Base-by-base conservation (phyloP, 2,797 vertebrate species). In the Hafferia zeledoni region DNA sequence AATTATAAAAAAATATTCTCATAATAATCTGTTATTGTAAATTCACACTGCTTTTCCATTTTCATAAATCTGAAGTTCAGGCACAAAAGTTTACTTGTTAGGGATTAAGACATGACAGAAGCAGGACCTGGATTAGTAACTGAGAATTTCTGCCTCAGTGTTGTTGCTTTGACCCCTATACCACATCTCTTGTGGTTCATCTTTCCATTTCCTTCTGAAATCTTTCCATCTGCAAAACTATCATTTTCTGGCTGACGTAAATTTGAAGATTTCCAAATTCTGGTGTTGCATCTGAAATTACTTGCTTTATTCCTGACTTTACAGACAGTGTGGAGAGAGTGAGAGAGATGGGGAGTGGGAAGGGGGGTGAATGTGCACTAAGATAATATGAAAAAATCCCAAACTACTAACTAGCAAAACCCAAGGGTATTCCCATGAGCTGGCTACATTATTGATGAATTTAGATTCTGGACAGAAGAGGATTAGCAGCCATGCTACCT, bases 231-330 rank as follows among this genome's bases (percentile, higher is more conserved):
- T 93, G 76, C 53, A 96, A 70, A 96, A 96, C 93, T 93, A 25
- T 97, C 93, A 96, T 97, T 97, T 97, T 90, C 93, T 96, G 90
- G 78, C 89, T 97, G 96, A 97, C 27, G 65, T 94, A 96, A 93
- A 95, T 69, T 81, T 94, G 72, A 93, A 81, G 79, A 93, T 67
- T 81, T 96, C 87, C 90, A 95, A 89, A 95, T 93, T 95, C 83
- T 92, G 61, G 33, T 76, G n/a, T 57, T 94, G 64, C 78, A 94
- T 87, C 39, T 97, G 89, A 95, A 96, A 93, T 91, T 60, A 91
- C 69, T 91, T 93, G 57, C 55, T 94, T 92, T 87, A 90, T 90
- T 94, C 95, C 87, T 12, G 44, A 87, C 43, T 85, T 91, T 61
- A 67, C 20, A 91, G 79, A 50, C 84, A 94, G 52, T 22, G 25